Evolutionary conservation across 2,113 vertebrate species (phyloP).

Genomic region (Archilochus colubris): DNA sequence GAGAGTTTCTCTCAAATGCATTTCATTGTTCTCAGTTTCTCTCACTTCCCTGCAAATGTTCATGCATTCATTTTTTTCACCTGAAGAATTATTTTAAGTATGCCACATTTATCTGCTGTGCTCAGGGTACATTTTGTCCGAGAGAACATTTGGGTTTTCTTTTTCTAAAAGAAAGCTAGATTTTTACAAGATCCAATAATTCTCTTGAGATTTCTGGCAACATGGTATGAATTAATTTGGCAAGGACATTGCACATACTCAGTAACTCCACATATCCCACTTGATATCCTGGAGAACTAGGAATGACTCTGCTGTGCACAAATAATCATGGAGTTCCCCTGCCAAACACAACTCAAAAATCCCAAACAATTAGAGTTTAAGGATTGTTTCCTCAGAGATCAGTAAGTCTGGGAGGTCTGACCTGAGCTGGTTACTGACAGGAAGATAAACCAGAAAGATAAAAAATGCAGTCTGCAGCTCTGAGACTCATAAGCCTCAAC

Average conservation of each 20-base stretch:
- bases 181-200: neutral
- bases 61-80: neutral
- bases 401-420: neutral
- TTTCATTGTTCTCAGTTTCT: neutral
- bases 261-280: neutral
- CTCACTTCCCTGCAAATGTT: neutral
- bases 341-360: neutral
- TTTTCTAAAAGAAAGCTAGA: neutral
- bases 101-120: neutral
- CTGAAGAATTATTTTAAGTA: neutral
- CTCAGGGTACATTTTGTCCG: neutral
- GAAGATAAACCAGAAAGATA: neutral
- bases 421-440: neutral
- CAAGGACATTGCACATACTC: neutral
- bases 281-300: neutral
- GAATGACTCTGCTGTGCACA: neutral
- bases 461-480: neutral
- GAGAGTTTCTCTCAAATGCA: neutral
- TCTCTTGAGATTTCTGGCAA: neutral
- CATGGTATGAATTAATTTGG: neutral
- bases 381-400: neutral
- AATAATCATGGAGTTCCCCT: neutral
- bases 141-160: neutral
- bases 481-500: neutral
- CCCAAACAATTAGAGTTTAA: neutral